Evolutionary conservation across 2,113 vertebrate genomes (phyloP).

Genomic region (Brachyhypopomus gauderio): DNA sequence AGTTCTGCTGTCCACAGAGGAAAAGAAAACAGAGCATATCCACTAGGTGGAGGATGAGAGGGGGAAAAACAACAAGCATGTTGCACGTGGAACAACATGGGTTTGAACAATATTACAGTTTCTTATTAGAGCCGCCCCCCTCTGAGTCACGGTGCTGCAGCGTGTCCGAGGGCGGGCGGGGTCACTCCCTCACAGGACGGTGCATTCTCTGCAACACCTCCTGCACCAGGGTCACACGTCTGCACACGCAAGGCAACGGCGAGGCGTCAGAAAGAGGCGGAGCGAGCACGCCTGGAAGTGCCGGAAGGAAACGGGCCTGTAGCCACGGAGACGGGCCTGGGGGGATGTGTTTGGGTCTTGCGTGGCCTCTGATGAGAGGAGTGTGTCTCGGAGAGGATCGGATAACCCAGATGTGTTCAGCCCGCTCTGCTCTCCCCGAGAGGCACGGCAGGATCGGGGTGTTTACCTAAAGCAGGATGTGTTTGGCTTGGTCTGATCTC

Average conservation of each 20-base stretch:
- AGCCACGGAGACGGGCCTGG: slow-evolving; percentile 25
- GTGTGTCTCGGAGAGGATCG: slow-evolving; percentile 48
- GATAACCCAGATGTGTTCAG: slow-evolving; percentile 49
- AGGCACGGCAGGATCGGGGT: slow-evolving; percentile 35
- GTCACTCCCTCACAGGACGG: slow-evolving; percentile 24
- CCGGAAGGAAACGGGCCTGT: slow-evolving; percentile 30
- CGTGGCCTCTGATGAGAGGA: slow-evolving; percentile 38
- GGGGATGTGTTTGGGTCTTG: slow-evolving; percentile 34
- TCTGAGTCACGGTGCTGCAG: background rate
- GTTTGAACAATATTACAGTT: slow-evolving; percentile 5
- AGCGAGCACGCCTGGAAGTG: slow-evolving; percentile 41
- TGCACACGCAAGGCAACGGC: slow-evolving; percentile 27
- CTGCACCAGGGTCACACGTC: slow-evolving; percentile 22
- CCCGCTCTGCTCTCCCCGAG: slow-evolving; percentile 19
- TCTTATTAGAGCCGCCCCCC: background rate
- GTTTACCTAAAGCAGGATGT: slow-evolving; percentile 46
- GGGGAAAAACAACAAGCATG: slow-evolving; percentile 13
- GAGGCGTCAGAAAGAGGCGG: slow-evolving; percentile 24
- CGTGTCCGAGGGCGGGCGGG: background rate
- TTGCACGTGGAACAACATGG: slow-evolving; percentile 1
- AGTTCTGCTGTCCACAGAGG: slow-evolving; percentile 15
- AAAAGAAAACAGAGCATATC: slow-evolving; percentile 41
- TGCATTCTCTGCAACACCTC: slow-evolving; percentile 26
- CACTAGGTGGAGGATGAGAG: slow-evolving; percentile 19
- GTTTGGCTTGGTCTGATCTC: slow-evolving; percentile 41